phyloP scores from a whole-genome alignment of 2,797 vertebrate genomes.

The Onychomys leucogaster region DNA sequence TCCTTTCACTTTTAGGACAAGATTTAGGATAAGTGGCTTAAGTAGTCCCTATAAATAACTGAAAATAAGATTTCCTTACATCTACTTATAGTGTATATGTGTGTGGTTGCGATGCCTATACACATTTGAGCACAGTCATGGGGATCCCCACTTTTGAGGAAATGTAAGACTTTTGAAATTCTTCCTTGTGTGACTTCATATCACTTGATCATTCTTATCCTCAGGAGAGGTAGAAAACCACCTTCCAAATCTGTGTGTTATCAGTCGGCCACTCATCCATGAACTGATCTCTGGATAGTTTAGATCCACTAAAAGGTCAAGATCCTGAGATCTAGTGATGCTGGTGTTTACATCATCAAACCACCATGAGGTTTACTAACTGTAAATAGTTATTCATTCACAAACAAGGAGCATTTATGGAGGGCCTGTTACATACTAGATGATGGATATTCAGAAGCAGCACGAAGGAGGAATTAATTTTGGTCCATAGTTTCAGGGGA shows the following conservation, averaged over 20 bases:
- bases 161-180: not conserved
- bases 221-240: not conserved
- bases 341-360: not conserved
- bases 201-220: not conserved
- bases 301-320: not conserved
- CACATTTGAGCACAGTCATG: not conserved
- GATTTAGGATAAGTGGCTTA: not conserved
- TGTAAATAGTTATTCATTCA: not conserved
- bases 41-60: not conserved
- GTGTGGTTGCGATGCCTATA: not conserved
- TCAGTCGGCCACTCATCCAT: not conserved
- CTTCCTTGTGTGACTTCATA: not conserved
- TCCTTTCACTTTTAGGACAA: not conserved
- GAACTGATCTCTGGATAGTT: not conserved
- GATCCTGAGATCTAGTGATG: not conserved
- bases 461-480: not conserved
- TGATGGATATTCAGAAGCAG: not conserved
- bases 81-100: not conserved
- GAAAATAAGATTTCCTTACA: conserved; percentile 25
- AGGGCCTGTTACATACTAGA: not conserved
- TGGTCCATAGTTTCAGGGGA: too few species aligned
- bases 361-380: not conserved
- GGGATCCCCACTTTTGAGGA: not conserved
- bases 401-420: conserved; percentile 6
- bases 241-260: not conserved